phyloP scores from a whole-genome alignment of 2,888 invertebrate genomes.

The Acronicta leporina region DNA sequence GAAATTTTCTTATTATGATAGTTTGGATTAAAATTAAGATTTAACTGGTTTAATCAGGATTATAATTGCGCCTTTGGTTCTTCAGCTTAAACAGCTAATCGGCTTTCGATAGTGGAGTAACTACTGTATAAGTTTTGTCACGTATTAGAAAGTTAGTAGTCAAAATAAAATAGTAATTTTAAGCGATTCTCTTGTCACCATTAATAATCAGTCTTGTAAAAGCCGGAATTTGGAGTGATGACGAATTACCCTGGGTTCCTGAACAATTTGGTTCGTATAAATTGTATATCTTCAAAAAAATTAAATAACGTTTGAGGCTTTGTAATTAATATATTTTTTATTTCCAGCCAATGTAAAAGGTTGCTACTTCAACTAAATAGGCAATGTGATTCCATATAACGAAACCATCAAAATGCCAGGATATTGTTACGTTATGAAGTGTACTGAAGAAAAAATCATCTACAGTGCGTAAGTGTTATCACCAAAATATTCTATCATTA shows the following conservation, averaged over 20 bases:
- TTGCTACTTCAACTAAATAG: slow-evolving; percentile 2
- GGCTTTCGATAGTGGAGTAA: too few species aligned
- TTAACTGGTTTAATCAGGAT: too few species aligned
- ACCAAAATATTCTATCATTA: too few species aligned
- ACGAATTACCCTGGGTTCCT: not conserved
- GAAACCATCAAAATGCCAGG: slow-evolving; percentile 2
- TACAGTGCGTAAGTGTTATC: slow-evolving; percentile 3
- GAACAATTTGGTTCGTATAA: not conserved
- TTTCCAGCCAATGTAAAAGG: slow-evolving; percentile 6
- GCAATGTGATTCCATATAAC: not conserved
- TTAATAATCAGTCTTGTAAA: not conserved
- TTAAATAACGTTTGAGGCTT: not conserved
- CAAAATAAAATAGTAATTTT: not conserved
- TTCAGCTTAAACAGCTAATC: too few species aligned
- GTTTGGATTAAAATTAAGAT: too few species aligned
- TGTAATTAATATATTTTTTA: not conserved
- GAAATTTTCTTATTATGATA: too few species aligned
- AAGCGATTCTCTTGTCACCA: not conserved
- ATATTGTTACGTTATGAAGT: slow-evolving; percentile 11
- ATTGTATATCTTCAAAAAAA: not conserved
- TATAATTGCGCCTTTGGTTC: too few species aligned
- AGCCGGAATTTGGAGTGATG: slow-evolving; percentile 3
- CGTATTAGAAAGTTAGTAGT: too few species aligned
- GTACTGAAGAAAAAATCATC: not conserved
- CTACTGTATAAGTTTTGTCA: too few species aligned